Evolutionary conservation across 92 coral and sea anemone species (phyloP).

Genomic region (Umimayanthus kanabou): DNA sequence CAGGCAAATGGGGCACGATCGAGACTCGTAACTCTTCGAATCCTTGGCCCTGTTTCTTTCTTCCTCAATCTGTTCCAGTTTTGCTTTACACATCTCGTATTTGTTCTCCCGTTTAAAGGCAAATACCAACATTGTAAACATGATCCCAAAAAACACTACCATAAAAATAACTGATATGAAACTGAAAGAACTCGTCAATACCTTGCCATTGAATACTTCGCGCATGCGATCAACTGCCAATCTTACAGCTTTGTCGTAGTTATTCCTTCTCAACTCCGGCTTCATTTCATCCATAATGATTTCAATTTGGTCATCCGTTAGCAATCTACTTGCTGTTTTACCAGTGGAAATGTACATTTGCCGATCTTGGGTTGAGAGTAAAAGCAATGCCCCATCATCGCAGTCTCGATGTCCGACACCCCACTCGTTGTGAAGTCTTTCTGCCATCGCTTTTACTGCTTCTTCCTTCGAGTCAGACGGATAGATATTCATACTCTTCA

Average conservation of each 20-base stretch:
- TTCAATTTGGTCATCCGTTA: constrained; percentile 79
- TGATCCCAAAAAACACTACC: constrained; percentile 37
- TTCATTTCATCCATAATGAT: constrained; percentile 75
- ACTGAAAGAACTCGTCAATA: constrained; percentile 37
- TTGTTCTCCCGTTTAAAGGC: constrained; percentile 48
- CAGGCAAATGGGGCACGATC: constrained; percentile 87
- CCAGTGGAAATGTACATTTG: constrained; percentile 84
- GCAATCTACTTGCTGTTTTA: constrained; percentile 60
- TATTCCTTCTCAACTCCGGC: constrained; percentile 48
- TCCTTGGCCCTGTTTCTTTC: constrained; percentile 73
- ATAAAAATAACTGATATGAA: constrained; percentile 51
- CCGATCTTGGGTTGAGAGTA: constrained; percentile 68
- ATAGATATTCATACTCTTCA: constrained; percentile 55
- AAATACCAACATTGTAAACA: constrained; percentile 32
- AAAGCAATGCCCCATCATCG: constrained; percentile 74
- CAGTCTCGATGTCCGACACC: constrained; percentile 76
- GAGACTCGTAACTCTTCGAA: constrained; percentile 57
- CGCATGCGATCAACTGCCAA: constrained; percentile 63
- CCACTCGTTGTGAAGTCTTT: constrained; percentile 74
- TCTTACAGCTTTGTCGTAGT: constrained; percentile 67
- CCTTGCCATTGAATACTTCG: constrained; percentile 79
- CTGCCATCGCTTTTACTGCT: constrained; percentile 60
- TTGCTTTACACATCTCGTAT: constrained; percentile 58
- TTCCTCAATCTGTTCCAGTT: constrained; percentile 69
- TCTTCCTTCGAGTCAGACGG: constrained; percentile 52